Conservation (phyloP, 2,888 invertebrate species). For the Limnephilus lunatus region DNA sequence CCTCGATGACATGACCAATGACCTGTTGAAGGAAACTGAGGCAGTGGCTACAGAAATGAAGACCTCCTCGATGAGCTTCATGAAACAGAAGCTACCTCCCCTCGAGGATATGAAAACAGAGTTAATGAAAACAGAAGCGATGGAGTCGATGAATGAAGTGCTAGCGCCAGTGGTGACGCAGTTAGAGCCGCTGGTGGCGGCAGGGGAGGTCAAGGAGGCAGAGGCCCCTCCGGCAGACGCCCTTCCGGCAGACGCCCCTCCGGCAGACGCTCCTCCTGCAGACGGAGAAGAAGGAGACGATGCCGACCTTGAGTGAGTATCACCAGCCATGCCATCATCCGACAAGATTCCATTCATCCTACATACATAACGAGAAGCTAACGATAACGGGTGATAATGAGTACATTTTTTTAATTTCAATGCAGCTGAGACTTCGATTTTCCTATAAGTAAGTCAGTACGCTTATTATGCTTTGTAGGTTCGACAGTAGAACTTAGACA, state of each 20-base stretch:
- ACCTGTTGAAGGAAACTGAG: conserved; percentile 62
- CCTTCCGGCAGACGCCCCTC: conserved; percentile 8
- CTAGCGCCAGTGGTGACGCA: conserved; percentile 24
- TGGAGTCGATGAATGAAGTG: neutral
- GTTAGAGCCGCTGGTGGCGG: neutral
- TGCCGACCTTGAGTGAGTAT: conserved; percentile 65
- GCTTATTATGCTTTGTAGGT: conserved; percentile 62
- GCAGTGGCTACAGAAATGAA: conserved; percentile 55
- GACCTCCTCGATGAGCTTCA: conserved; percentile 5
- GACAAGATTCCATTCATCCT: conserved; percentile 41
- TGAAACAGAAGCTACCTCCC: conserved; percentile 49
- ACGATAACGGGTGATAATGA: conserved; percentile 54
- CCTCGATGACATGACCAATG: conserved; percentile 61
- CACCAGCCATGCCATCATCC: conserved; percentile 55
- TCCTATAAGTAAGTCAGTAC: conserved; percentile 62
- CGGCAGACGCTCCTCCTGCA: neutral
- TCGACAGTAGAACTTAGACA: conserved; percentile 56
- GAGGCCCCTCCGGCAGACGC: conserved; percentile 4
- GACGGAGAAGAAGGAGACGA: conserved; percentile 45
- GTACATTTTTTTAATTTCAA: conserved; percentile 62
- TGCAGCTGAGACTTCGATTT: conserved; percentile 66
- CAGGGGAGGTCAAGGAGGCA: neutral
- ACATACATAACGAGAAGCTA: conserved; percentile 42
- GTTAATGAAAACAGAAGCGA: conserved; percentile 9
- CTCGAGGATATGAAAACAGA: conserved; percentile 48